phyloP scores from a whole-genome alignment of 1,140 invertebrate species.

The Drosophila busckii region DNA sequence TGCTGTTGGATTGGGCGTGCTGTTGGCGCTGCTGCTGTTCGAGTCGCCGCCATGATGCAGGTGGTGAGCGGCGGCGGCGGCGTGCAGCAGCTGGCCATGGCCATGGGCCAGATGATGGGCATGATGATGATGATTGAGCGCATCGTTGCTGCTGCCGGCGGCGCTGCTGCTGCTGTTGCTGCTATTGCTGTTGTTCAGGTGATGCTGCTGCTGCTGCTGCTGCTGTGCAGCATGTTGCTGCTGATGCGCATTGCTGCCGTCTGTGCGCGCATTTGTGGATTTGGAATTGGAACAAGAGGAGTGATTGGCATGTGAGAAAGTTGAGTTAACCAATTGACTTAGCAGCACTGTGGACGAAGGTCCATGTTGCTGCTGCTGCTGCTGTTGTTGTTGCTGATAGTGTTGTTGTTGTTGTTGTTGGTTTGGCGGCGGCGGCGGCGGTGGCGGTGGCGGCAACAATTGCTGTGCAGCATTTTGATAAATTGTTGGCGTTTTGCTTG shows the following conservation, averaged over 20 bases:
- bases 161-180: constrained; percentile 26
- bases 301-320: constrained; percentile 65
- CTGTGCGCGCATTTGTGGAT: constrained; percentile 49
- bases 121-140: constrained; percentile 26
- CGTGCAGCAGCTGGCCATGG: constrained; percentile 26
- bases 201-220: constrained; percentile 29
- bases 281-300: constrained; percentile 53
- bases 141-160: constrained; percentile 14
- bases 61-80: constrained; percentile 31
- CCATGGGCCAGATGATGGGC: constrained; percentile 22
- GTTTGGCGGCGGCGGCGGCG: constrained; percentile 24
- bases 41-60: constrained; percentile 49
- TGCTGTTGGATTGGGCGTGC: constrained; percentile 63
- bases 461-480: constrained; percentile 60
- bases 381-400: constrained; percentile 80
- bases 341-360: constrained; percentile 75
- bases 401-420: constrained; percentile 81
- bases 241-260: constrained; percentile 38
- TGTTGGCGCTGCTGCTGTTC: constrained; percentile 67
- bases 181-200: constrained; percentile 20
- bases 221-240: constrained; percentile 45
- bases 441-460: constrained; percentile 55
- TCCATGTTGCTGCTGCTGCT: constrained; percentile 60
- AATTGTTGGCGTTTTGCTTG: constrained; percentile 65
- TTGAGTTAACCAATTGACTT: constrained; percentile 79